Conservation (phyloP, 2,888 invertebrate genomes). For the Acleris holmiana region DNA sequence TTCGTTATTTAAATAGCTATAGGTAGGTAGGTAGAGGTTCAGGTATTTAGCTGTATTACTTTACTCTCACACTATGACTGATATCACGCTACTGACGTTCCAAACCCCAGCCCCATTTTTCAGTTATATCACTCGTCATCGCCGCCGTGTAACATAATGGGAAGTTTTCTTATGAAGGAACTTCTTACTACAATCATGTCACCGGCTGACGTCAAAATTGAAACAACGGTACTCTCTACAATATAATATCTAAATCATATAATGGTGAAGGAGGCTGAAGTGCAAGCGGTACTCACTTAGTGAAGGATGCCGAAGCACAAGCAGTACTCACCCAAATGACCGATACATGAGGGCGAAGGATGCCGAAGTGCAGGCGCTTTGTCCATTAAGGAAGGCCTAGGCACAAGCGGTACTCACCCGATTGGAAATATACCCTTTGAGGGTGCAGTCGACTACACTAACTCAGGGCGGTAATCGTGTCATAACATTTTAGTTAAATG, state of each 20-base stretch:
- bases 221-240: background rate
- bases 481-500: background rate
- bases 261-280: constrained; percentile 5
- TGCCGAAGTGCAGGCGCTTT: background rate
- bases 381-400: background rate
- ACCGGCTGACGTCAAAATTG: background rate
- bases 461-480: constrained; percentile 9
- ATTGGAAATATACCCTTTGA: background rate
- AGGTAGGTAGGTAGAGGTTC: no score
- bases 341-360: background rate
- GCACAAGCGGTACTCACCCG: constrained; percentile 8
- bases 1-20: no score
- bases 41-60: no score
- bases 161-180: background rate
- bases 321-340: constrained; percentile 5
- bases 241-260: background rate
- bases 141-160: no score
- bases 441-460: background rate
- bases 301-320: constrained; percentile 13
- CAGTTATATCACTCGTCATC: no score
- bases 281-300: constrained; percentile 10
- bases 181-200: background rate
- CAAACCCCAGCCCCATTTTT: no score
- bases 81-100: no score
- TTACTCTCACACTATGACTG: no score